Evolutionary conservation across 2,113 vertebrate species (phyloP), one percentile per base, ranked within the genome.

Genomic region (Phasianus colchicus): DNA sequence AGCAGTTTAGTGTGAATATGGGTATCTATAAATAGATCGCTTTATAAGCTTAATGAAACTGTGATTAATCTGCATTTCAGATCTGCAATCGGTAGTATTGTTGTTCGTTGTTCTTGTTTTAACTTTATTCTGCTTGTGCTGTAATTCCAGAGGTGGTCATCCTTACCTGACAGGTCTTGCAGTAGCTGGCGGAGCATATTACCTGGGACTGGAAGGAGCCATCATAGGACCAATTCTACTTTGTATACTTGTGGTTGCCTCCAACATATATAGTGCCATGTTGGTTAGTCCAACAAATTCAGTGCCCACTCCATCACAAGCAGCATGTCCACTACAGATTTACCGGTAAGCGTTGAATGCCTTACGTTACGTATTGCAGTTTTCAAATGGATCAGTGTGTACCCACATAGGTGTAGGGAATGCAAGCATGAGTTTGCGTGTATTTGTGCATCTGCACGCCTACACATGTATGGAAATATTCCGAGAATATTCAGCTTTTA

Each of bases 191-290:
- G 99, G 99, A 48, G 99, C 99, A 0, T 99, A 99, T 96, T 99
- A 99, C 93, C 96, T 99, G 69, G 99, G 99, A 57, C 97, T 99
- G 63, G 99, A 99, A 96, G 99, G 99, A 48, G 99, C 99, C 17
- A 99, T 99, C 95, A 99, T 99, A 25, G 99, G 99, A 70, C 99
- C 99, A 77, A 99, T 99, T 93, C 98, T 99, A 19, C 99, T 99
- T 80, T 99, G 99, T 94, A 99, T 99, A 95, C 98, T 99, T 69
- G 99, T 99, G 84, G 99, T 99, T 74, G 99, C 99, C 38, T 99
- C 99, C 75, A 99, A 99, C 96, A 99, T 99, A 97, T 99, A 99
- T 86, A 99, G 99, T 71, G 99, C 99, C 92, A 99, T 99, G 99
- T 96, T 99, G 72, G 98, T 99, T 98, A 99, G 99, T 89, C 99